Conservation (phyloP, 2,113 vertebrate genomes). For the Chelonoidis abingdonii region DNA sequence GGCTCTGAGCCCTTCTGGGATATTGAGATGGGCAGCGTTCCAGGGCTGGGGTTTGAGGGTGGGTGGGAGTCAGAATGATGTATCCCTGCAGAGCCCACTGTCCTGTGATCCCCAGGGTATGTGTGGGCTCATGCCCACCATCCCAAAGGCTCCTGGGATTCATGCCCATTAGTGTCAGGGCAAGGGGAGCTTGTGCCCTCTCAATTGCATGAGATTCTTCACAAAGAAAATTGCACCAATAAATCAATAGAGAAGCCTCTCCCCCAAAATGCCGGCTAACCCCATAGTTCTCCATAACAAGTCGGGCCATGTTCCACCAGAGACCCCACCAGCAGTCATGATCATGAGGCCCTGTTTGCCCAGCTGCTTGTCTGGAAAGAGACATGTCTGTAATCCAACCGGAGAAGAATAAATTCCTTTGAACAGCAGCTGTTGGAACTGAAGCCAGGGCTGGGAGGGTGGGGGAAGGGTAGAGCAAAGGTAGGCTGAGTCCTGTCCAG, state of each 20-base stretch:
- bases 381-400: neutral
- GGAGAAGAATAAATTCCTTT: neutral
- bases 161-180: neutral
- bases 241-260: neutral
- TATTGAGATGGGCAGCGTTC: neutral
- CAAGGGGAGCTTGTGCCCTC: neutral
- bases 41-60: neutral
- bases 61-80: neutral
- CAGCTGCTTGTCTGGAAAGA: neutral
- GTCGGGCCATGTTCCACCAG: neutral
- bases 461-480: accelerated
- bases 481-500: neutral
- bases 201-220: neutral
- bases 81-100: neutral
- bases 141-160: neutral
- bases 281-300: neutral
- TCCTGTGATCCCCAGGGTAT: neutral
- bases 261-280: neutral
- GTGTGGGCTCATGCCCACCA: neutral
- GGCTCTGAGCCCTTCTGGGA: neutral
- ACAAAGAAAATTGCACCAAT: neutral
- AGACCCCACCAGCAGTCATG: neutral
- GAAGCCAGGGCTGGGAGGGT: neutral
- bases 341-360: neutral
- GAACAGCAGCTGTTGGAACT: neutral